Evolutionary conservation across 2,797 vertebrate genomes (phyloP), one percentile per base, ranked within the genome.

Genomic region (Falco peregrinus): DNA sequence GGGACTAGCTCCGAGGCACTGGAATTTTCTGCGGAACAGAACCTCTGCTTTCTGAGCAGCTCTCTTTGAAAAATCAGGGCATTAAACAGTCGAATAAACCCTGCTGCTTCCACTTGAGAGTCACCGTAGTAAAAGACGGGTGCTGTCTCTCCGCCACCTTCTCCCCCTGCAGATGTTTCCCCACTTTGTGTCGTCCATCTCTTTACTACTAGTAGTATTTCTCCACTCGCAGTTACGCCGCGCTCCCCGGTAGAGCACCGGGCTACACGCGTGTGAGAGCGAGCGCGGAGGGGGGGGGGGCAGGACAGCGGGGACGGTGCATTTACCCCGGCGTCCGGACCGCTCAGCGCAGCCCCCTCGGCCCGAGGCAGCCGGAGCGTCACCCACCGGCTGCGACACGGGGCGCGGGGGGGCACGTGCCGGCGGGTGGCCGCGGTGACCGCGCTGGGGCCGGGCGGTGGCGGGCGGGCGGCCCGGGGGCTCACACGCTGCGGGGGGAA

Each of bases 161-260:
- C 53, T 71, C 48, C 73, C 63, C n/a, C 60, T 22, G 4, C 65
- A 57, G 50, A 73, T 3, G 39, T 16, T 37, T 35, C 3, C 15
- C 53, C 57, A 16, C 37, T 50, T 50, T 35, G 6, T 17, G 31
- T 47, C 37, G 31, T 11, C 61, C 61, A 4, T 6, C 39, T 71
- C 51, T 35, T 20, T 4, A 24, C 33, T 43, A 3, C 31, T 2
- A 0, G 1, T 4, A 6, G 14, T 4, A 10, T 57, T 39, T 64
- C 47, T 45, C 21, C 53, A 6, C 41, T 26, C 74, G 1, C 9
- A 11, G 45, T 8, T 4, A 20, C 3, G 1, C 20, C 0, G 13
- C 51, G 3, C 41, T 50, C 57, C 68, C 37, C 8, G 16, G 9
- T 19, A 10, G n/a, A 0, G 9, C 41, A 41, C 41, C 41, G 41